phyloP scores from a whole-genome alignment of 2,888 invertebrate species.

The Polydrusus tereticollis region DNA sequence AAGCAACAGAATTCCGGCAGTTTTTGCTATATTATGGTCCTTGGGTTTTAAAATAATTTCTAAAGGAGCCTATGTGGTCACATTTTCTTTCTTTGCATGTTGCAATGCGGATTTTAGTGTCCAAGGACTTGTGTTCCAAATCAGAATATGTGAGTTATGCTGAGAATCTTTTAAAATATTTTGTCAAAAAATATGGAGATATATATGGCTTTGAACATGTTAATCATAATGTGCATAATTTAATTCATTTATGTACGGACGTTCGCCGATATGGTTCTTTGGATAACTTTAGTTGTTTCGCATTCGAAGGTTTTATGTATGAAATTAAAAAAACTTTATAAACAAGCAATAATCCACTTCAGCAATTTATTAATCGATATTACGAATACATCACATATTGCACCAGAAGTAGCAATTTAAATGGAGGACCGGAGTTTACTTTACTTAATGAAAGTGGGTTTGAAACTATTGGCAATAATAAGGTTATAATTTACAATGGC shows the following conservation, averaged over 20 bases:
- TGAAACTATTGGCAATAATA: neutral
- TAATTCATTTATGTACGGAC: conserved; percentile 11
- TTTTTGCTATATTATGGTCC: conserved; percentile 50
- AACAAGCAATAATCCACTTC: neutral
- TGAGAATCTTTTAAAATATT: conserved; percentile 6
- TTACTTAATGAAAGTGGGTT: neutral
- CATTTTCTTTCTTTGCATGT: conserved; percentile 25
- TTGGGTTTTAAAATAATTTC: conserved; percentile 16
- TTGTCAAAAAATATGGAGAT: conserved; percentile 4
- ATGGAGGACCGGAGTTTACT: neutral
- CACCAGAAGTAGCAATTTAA: neutral
- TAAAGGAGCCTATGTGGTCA: conserved; percentile 13
- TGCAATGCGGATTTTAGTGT: conserved; percentile 9
- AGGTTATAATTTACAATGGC: neutral
- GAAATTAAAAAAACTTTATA: conserved; percentile 16
- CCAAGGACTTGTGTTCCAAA: neutral
- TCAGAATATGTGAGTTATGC: conserved; percentile 2
- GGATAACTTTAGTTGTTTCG: conserved; percentile 28
- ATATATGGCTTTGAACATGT: conserved; percentile 18
- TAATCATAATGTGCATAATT: conserved; percentile 18
- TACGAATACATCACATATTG: neutral
- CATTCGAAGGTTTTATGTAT: conserved; percentile 18
- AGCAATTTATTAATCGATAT: conserved; percentile 10
- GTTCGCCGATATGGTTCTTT: neutral
- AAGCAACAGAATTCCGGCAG: conserved; percentile 50